A percentile compares a stretch with the other conserved stretches of the same genome.
These are phyloP conservation scores for Gymnocypris eckloni DNA, from an alignment of 2,797 vertebrate species.

Conservation along the genomic window DNA sequence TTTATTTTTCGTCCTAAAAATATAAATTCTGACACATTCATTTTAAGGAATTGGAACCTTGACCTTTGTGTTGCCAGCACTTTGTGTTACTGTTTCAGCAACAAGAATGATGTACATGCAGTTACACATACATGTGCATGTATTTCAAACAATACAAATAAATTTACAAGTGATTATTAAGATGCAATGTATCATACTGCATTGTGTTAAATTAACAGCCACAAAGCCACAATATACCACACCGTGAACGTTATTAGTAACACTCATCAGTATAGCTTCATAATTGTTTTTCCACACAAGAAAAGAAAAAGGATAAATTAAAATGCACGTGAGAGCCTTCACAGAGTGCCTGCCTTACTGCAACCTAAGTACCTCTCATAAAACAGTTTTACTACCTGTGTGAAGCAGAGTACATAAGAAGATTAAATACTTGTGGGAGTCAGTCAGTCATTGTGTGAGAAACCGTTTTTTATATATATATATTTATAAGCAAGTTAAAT, in stretches of 20 bases:
- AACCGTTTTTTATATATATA: conserved; percentile 22
- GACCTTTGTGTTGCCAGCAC: neutral
- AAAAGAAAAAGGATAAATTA: neutral
- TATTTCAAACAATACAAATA: neutral
- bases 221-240: neutral
- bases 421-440: conserved; percentile 56
- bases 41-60: neutral
- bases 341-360: neutral
- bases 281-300: conserved; percentile 7
- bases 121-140: neutral
- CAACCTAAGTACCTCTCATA: conserved; percentile 9
- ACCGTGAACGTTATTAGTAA: conserved; percentile 7
- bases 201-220: neutral
- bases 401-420: conserved; percentile 57
- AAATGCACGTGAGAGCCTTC: neutral
- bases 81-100: neutral
- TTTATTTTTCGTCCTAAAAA: neutral
- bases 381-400: conserved; percentile 53
- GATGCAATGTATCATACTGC: neutral
- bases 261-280: neutral
- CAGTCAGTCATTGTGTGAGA: conserved; percentile 50
- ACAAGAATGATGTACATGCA: neutral
- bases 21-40: neutral
- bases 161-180: neutral
- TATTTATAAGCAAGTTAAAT: conserved; percentile 43